Conservation (phyloP, 2,888 invertebrate genomes). For the Agrotis puta region DNA sequence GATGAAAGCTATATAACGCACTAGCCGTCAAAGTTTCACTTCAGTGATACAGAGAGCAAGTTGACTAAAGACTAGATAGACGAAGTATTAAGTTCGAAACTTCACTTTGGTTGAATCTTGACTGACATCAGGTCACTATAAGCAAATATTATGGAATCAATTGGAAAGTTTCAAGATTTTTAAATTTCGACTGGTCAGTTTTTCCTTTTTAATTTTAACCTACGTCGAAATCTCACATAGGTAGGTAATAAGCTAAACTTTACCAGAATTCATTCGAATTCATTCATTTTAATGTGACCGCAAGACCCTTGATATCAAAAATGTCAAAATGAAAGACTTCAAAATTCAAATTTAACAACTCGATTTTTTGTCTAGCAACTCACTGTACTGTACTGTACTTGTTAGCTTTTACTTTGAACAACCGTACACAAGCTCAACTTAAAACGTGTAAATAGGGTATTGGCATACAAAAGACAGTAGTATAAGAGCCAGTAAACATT, state of each 20-base stretch:
- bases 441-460: not conserved
- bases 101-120: constrained; percentile 9
- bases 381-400: not conserved
- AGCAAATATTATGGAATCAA: constrained; percentile 20
- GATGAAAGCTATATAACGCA: constrained; percentile 32
- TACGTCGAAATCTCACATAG: not conserved
- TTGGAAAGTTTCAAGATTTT: not conserved
- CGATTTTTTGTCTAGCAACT: not conserved
- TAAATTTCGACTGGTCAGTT: no score
- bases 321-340: no score
- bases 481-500: constrained; percentile 33
- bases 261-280: not conserved
- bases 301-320: not conserved
- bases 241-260: not conserved
- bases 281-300: not conserved
- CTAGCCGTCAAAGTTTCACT: constrained; percentile 43
- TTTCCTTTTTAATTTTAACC: not conserved
- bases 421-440: not conserved
- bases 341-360: not conserved
- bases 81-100: constrained; percentile 26
- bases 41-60: constrained; percentile 33
- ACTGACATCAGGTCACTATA: not conserved
- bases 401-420: no score
- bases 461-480: constrained; percentile 7
- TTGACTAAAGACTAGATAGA: constrained; percentile 17